Base-by-base conservation (phyloP, 2,888 invertebrate genomes). In the Drosophila anceps region DNA sequence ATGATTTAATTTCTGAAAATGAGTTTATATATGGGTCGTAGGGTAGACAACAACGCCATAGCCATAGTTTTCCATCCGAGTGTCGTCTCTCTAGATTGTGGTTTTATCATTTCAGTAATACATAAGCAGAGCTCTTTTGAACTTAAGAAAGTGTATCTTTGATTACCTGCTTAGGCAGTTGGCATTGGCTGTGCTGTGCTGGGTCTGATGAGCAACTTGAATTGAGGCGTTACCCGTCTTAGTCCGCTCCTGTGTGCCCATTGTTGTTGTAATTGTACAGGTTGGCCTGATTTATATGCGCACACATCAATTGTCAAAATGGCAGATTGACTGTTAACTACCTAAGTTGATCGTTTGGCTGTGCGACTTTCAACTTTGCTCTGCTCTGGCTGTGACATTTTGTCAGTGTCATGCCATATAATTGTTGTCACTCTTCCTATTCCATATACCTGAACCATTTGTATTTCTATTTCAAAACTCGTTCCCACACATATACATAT, bases 401-500 rank as follows among this genome's bases (percentile, higher is more conserved):
- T 88, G 79, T 73, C 79, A 73, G 44, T 83, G 84, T 84, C 84
- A 88, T 84, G 88, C 62, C 43, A 53, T 51, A 67, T 84, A 84
- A 84, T 88, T 84, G 82, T 84, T 84, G 70, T 73, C 80, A 69
- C 65, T 24, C 72, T 39, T 48, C 39, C 54, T 18, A 55, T 70
- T 50, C 44, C 35, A 67, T 24, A 15, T 35, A 41, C 33, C 46
- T 58, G 33, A 20, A 33, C 59, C 51, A 71, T 55, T 60, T 68
- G 5, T 27, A 37, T 61, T 58, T 73, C n/a, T 63, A 62, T 76
- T 51, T 44, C 62, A 13, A 65, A 54, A 73, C 59, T 57, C 58
- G 53, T 43, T 61, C 75, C 60, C 63, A 63, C 37, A 18, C 24
- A 57, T 37, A 31, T 24, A 29, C 43, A n/a, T 15, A 44, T 4